Base-by-base conservation (phyloP, 1,140 invertebrate genomes). In the Dendroctonus valens region DNA sequence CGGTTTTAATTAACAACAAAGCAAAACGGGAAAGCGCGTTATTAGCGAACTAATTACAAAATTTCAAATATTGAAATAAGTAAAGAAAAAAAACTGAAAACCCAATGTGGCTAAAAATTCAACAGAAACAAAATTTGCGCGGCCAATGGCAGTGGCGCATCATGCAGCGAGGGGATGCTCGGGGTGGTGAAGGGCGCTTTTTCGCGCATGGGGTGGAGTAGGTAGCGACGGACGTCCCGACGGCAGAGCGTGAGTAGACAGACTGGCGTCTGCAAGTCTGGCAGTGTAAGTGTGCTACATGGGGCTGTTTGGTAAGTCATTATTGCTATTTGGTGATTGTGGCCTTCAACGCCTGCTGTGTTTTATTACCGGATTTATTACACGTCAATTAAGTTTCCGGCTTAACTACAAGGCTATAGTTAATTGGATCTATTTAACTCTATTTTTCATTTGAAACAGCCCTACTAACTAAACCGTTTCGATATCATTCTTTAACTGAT, bases 141-240 rank as follows among this genome's bases (percentile, higher is more conserved):
- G 70, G 72, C 71, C 73, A 73, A 74, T 74, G 66, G 69, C 69
- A 55, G 46, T 15, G 55, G 65, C 59, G 68, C 65, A 62, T 66
- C 50, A 68, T 52, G 40, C 54, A 49, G 8, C 76, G 74, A 70
- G 77, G 78, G 55, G 67, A 50, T 46, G 49, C 49, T 39, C 5
- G 53, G 39, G 59, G 65, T 71, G 76, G 75, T 71, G 68, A 60
- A 68, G 70, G 73, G 67, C 75, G 77, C 64, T 75, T 75, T 69
- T 78, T 73, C 79, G 80, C 71, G 77, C 52, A 72, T 74, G 75
- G 78, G 80, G 81, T 80, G 81, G 76, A 83, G 65, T 62, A 65
- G 54, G 84, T 77, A 80, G 82, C 75, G 79, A 70, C 60, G 81
- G 78, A 69, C 80, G 80, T 37, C 81, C 81, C 81, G 81, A 70